A percentile compares a stretch with the other conserved stretches of the same genome.
These are phyloP conservation scores for Apotomis capreana DNA, from an alignment of 2,888 invertebrate species.

Conservation along the genomic window DNA sequence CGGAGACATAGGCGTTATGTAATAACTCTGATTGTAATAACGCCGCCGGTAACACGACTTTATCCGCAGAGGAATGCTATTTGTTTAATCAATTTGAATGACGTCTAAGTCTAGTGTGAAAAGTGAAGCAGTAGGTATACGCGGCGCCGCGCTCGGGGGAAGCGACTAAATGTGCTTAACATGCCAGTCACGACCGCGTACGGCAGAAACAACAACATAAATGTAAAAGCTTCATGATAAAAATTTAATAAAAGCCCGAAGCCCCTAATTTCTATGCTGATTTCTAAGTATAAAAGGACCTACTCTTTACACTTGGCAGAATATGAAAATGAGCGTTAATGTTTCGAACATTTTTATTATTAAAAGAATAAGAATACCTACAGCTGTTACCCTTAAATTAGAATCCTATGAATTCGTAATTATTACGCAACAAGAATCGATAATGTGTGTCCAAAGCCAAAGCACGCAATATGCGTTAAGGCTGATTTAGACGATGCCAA, in stretches of 20 bases:
- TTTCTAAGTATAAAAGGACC: constrained; percentile 25
- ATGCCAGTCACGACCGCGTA: constrained; percentile 42
- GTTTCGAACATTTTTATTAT: neutral
- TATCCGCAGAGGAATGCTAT: no score
- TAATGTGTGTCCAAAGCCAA: no score
- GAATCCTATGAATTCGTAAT: neutral
- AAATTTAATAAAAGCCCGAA: constrained; percentile 39
- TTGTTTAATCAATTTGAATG: neutral
- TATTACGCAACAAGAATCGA: neutral
- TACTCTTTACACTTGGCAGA: constrained; percentile 34
- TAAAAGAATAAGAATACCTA: neutral
- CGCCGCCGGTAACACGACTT: no score
- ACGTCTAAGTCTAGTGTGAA: neutral
- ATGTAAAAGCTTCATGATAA: constrained; percentile 45
- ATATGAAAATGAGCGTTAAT: constrained; percentile 18
- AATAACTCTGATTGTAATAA: no score
- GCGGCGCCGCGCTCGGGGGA: neutral
- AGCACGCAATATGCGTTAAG: no score
- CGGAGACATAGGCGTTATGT: no score
- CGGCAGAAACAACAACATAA: constrained; percentile 45
- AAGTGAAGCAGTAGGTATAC: neutral
- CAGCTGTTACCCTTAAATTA: neutral
- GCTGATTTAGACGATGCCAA: no score
- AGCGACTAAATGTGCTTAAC: constrained; percentile 27
- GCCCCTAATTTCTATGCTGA: constrained; percentile 40